Percentiles rank a stretch among this genome's conserved stretches.
Evolutionary conservation across 2,888 invertebrate species (phyloP).

Genomic region (Dyspetes luteomarginatus): DNA sequence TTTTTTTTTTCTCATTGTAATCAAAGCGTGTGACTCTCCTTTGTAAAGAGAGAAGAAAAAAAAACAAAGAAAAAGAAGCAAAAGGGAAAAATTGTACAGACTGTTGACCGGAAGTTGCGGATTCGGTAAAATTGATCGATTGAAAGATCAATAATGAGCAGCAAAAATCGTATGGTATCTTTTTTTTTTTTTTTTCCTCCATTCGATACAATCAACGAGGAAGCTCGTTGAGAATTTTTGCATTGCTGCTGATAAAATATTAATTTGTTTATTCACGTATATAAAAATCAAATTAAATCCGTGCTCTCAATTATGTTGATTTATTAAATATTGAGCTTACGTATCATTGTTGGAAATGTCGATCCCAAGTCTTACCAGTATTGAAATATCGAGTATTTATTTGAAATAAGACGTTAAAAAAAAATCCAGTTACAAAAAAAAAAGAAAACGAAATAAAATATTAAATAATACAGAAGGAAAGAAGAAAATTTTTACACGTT

Average conservation of each 20-base stretch:
- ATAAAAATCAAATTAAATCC: not conserved
- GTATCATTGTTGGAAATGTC: conserved; percentile 53
- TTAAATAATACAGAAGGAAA: not conserved
- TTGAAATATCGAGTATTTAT: conserved; percentile 39
- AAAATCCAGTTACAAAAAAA: conserved; percentile 12
- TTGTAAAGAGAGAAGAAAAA: conserved; percentile 9
- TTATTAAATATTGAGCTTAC: conserved; percentile 16
- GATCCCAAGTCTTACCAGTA: conserved; percentile 58
- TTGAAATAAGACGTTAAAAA: not conserved
- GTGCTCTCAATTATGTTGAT: conserved; percentile 22
- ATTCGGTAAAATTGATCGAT: not conserved
- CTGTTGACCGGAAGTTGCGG: not conserved
- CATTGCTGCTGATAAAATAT: not conserved
- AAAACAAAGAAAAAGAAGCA: not conserved
- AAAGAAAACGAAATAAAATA: not conserved
- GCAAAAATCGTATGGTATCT: not conserved
- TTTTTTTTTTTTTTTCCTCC: not conserved
- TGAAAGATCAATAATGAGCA: not conserved
- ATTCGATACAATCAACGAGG: too few relatives aligned
- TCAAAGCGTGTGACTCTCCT: not conserved
- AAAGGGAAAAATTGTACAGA: conserved; percentile 34
- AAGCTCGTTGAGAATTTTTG: not conserved
- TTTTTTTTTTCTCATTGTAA: conserved; percentile 22
- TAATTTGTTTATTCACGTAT: not conserved
- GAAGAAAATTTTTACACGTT: conserved; percentile 44